Conservation (phyloP, 2,888 invertebrate genomes). For the Microctonus aethiopoides region DNA sequence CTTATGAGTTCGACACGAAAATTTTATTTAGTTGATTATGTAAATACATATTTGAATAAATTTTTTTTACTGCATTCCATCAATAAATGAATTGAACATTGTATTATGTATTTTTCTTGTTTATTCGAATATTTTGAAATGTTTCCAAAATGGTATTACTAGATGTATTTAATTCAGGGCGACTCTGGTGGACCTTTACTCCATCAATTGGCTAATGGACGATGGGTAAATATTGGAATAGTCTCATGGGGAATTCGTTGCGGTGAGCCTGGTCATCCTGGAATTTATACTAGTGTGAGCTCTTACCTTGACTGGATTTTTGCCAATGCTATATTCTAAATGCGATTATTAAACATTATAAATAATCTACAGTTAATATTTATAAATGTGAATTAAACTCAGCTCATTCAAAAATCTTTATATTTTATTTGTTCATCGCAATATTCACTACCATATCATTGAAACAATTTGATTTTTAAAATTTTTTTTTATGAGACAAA, state of each 20-base stretch:
- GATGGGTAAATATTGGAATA: constrained; percentile 83
- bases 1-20: too few species aligned
- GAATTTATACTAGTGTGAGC: constrained; percentile 82
- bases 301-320: constrained; percentile 80
- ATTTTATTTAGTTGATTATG: too few species aligned
- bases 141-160: constrained; percentile 6
- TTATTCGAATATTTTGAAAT: too few species aligned
- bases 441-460: constrained; percentile 56
- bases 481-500: constrained; percentile 26
- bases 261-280: constrained; percentile 80
- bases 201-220: constrained; percentile 77
- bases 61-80: too few species aligned
- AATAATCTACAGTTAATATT: too few species aligned
- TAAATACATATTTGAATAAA: too few species aligned
- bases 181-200: constrained; percentile 88
- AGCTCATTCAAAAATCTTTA: too few species aligned
- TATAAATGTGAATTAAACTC: constrained; percentile 40
- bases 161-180: constrained; percentile 70
- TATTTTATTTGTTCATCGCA: constrained; percentile 50
- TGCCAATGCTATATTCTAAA: constrained; percentile 69
- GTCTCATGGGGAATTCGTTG: constrained; percentile 90
- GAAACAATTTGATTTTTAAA: constrained; percentile 45
- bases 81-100: too few species aligned
- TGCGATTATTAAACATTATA: not conserved
- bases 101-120: too few species aligned